Conservation (phyloP, 1,140 invertebrate species). For the Drosophila ananassae region DNA sequence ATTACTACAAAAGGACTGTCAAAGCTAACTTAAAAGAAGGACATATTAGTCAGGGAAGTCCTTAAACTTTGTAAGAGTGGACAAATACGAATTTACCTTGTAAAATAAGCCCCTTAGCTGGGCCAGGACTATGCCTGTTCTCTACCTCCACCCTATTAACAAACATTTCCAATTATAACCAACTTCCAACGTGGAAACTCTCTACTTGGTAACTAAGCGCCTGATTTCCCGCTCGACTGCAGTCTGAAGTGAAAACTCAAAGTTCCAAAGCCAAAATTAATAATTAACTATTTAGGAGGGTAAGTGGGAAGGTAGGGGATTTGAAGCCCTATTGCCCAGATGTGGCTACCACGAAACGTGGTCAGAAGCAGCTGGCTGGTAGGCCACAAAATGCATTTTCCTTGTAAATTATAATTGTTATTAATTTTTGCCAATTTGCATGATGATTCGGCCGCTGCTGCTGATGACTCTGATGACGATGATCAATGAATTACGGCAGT, state of each 20-base stretch:
- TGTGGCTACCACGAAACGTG: slow-evolving; percentile 31
- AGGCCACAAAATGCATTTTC: slow-evolving; percentile 47
- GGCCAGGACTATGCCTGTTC: background rate
- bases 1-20: background rate
- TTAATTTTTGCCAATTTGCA: slow-evolving; percentile 64
- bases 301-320: background rate
- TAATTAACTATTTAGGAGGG: slow-evolving; percentile 27
- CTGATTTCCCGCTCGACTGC: slow-evolving; percentile 29
- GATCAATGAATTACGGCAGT: slow-evolving; percentile 36
- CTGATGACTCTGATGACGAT: slow-evolving; percentile 27
- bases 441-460: slow-evolving; percentile 7
- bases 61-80: background rate
- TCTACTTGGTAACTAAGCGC: slow-evolving; percentile 5
- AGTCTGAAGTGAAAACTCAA: slow-evolving; percentile 32
- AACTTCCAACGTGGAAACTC: slow-evolving; percentile 3
- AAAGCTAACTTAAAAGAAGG: too few relatives aligned
- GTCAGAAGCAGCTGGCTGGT: background rate
- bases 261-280: slow-evolving; percentile 37
- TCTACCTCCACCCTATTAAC: slow-evolving; percentile 2
- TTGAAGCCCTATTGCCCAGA: slow-evolving; percentile 10
- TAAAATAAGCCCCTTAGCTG: background rate
- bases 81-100: background rate
- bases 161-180: slow-evolving; percentile 30
- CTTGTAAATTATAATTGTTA: slow-evolving; percentile 61
- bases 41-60: background rate